phyloP scores from a whole-genome alignment of 1,140 invertebrate genomes.

The Drosophila tristis region DNA sequence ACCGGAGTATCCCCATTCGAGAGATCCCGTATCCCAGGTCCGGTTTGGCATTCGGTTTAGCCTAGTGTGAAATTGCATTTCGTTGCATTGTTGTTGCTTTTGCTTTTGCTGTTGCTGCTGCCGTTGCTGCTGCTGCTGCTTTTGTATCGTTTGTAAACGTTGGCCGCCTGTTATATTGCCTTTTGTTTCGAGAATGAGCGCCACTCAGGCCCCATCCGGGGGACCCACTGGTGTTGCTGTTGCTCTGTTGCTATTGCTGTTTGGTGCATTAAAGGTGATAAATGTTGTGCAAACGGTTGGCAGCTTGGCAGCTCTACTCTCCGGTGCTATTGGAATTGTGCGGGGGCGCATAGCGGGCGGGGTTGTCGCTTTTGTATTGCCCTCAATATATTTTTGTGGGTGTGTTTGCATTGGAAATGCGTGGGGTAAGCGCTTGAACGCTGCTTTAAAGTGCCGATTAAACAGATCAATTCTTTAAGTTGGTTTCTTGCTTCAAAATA shows the following conservation, averaged over 20 bases:
- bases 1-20: too few relatives aligned
- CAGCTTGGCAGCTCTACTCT: conserved; percentile 34
- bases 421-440: too few relatives aligned
- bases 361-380: neutral
- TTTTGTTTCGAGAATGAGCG: conserved; percentile 7
- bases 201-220: neutral
- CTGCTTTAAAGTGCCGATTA: too few relatives aligned
- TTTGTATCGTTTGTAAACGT: conserved; percentile 33
- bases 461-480: too few relatives aligned
- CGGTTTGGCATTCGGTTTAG: conserved; percentile 39
- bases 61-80: conserved; percentile 75
- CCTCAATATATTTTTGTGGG: too few relatives aligned
- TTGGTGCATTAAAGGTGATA: conserved; percentile 58
- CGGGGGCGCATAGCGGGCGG: neutral
- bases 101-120: too few relatives aligned
- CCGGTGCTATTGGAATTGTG: conserved; percentile 1
- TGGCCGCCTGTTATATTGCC: conserved; percentile 31
- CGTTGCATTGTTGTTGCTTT: conserved; percentile 49
- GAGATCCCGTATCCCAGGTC: neutral
- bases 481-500: too few relatives aligned
- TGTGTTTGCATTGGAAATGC: too few relatives aligned
- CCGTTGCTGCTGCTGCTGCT: neutral
- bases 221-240: neutral
- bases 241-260: neutral
- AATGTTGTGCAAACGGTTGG: conserved; percentile 57